Evolutionary conservation across 2,888 invertebrate genomes (phyloP), one percentile per base, ranked within the genome.

Genomic region (Marasmarcha lunaedactyla): DNA sequence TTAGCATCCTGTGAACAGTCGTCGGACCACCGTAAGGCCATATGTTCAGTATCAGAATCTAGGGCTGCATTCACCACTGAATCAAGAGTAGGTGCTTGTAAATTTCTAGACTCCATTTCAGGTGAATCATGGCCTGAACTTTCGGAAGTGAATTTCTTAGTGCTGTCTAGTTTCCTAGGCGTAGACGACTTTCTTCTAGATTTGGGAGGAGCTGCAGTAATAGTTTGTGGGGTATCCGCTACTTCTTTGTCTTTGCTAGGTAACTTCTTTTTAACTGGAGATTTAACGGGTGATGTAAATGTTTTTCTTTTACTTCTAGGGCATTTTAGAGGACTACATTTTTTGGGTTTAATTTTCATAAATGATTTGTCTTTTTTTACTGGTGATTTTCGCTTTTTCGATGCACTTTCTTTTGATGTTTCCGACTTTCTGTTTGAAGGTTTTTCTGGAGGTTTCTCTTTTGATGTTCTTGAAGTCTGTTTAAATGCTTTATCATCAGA

Each of bases 161-260:
- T 66, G 40, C 74, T 70, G 45, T 76, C 60, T 4, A 83, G 55
- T 61, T 84, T 84, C 47, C 84, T 63, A 1, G 84, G 84, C 1
- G 83, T 83, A 1, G 84, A 81, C 11, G 84, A 84, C 55, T 84
- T 84, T 51, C 84, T 63, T 27, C 83, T 69, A 0, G 84, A 84
- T 52, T 83, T 84, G 0, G 73, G 68, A 9, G 69, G 69, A 25
- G 52, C 63, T 34, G 46, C 43, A 33, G 51, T 36, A 1, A 49
- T 27, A 5, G 63, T 51, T 6, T 50, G 40, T 13, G 45, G 14
- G 35, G 49, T 51, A 11, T 40, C 39, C 38, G 41, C 43, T 45
- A 57, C 66, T 10, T 71, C 69, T 52, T 71, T 72, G 42, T 56
- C 56, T 20, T 33, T 49, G 15, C 42, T 44, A 44, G 3, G 9